A percentile compares a stretch with the other conserved stretches of the same genome.
These are phyloP conservation scores for Heliconius hermathena DNA, from an alignment of 1,140 invertebrate species.

Conservation along the genomic window DNA sequence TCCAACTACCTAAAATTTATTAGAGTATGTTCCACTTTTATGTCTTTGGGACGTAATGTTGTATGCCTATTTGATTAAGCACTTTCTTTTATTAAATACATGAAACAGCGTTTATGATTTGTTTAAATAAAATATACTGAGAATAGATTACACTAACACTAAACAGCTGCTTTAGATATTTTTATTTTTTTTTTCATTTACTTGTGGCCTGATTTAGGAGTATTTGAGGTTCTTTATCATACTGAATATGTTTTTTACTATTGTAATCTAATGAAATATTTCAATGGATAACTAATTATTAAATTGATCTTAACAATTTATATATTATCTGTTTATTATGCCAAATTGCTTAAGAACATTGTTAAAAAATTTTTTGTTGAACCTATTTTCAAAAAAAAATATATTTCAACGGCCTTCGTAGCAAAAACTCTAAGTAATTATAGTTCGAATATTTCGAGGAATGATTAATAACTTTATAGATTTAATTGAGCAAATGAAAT, in stretches of 20 bases:
- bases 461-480: slow-evolving; percentile 27
- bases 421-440: slow-evolving; percentile 1
- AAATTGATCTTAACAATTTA: no score
- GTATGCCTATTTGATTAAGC: slow-evolving; percentile 23
- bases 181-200: neutral
- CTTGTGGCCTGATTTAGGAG: neutral
- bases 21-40: slow-evolving; percentile 40
- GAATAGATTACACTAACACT: no score
- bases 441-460: slow-evolving; percentile 17
- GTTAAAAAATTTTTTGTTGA: neutral
- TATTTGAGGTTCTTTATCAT: no score
- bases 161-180: no score
- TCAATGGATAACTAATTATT: neutral
- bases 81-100: slow-evolving; percentile 19
- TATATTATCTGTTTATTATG: no score
- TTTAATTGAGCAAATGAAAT: slow-evolving; percentile 28
- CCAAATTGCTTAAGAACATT: neutral
- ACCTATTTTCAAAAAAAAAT: neutral
- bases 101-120: neutral
- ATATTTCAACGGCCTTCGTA: neutral
- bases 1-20: slow-evolving; percentile 43
- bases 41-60: slow-evolving; percentile 21
- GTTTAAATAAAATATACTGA: neutral
- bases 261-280: neutral
- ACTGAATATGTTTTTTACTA: neutral